Evolutionary conservation across 1,140 invertebrate genomes (phyloP).

Genomic region (Gonatopus flavifemur): DNA sequence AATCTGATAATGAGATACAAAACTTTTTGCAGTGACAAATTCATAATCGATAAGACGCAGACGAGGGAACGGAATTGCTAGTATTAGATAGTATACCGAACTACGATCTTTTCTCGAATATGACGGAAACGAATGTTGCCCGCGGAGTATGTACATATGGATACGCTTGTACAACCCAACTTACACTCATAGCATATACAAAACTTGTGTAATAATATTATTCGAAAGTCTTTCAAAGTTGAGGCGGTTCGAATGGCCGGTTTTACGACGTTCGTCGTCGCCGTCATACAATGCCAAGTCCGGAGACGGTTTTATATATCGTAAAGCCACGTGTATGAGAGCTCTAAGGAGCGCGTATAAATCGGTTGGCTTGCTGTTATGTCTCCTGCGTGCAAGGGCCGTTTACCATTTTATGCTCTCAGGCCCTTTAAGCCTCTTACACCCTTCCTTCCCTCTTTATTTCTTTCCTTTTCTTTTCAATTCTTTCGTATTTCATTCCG

Average conservation of each 20-base stretch:
- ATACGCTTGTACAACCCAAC: background rate
- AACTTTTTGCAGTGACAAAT: no score
- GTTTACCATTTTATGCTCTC: constrained; percentile 42
- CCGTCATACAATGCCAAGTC: constrained; percentile 28
- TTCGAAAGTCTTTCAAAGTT: constrained; percentile 39
- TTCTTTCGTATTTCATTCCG: no score
- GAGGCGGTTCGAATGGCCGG: constrained; percentile 24
- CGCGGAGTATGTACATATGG: no score
- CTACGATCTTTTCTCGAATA: no score
- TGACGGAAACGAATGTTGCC: no score
- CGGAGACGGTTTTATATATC: constrained; percentile 44
- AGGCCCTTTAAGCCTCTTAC: constrained; percentile 15
- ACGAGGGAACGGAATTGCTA: no score
- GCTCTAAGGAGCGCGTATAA: constrained; percentile 45
- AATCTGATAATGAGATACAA: no score
- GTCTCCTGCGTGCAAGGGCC: constrained; percentile 35
- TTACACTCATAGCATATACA: constrained; percentile 1
- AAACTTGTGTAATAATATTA: constrained; percentile 36
- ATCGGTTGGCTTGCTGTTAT: constrained; percentile 44
- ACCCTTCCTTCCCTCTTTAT: background rate
- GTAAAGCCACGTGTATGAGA: constrained; percentile 39
- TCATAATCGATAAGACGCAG: no score
- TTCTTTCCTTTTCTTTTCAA: background rate
- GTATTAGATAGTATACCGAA: no score
- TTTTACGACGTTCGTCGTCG: constrained; percentile 40